phyloP scores from a whole-genome alignment of 2,888 invertebrate genomes.

The Eumerus sabulonum region DNA sequence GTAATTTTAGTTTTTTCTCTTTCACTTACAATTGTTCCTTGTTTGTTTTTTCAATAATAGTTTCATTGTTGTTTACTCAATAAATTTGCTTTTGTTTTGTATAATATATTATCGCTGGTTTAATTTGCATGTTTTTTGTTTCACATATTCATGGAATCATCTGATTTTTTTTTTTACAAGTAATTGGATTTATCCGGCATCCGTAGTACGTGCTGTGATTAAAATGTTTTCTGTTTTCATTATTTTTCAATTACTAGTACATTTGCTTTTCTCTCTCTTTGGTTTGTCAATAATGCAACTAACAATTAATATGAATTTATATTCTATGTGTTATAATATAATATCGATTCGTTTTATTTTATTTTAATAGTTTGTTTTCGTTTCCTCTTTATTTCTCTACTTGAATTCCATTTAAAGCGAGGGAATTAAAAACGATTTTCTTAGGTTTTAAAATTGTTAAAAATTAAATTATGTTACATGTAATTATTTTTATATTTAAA shows the following conservation, averaged over 20 bases:
- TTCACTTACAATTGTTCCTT: slow-evolving; percentile 65
- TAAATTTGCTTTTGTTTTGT: slow-evolving; percentile 44
- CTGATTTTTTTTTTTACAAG: slow-evolving; percentile 27
- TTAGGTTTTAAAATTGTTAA: slow-evolving; percentile 13
- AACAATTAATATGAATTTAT: slow-evolving; percentile 64
- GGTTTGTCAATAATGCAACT: slow-evolving; percentile 63
- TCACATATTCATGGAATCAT: slow-evolving; percentile 57
- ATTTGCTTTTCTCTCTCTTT: slow-evolving; percentile 33
- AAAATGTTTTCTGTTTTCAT: slow-evolving; percentile 39
- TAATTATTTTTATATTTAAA: slow-evolving; percentile 4
- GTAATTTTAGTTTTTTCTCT: slow-evolving; percentile 15
- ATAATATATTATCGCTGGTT: slow-evolving; percentile 68
- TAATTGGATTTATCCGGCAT: slow-evolving; percentile 26
- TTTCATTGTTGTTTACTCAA: slow-evolving; percentile 38
- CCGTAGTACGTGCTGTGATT: slow-evolving; percentile 34
- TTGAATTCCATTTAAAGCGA: slow-evolving; percentile 68
- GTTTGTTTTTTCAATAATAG: slow-evolving; percentile 38
- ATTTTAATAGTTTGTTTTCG: slow-evolving; percentile 9
- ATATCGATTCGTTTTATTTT: slow-evolving; percentile 44
- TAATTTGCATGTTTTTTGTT: slow-evolving; percentile 65
- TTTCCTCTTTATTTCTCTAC: slow-evolving; percentile 42
- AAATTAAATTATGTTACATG: slow-evolving; percentile 28
- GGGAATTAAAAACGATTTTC: slow-evolving; percentile 42
- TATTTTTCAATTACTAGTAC: too few relatives aligned
- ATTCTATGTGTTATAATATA: slow-evolving; percentile 63